Evolutionary conservation across 2,113 vertebrate species (phyloP), one percentile per base, ranked within the genome.

Genomic region (Pyrgilauda ruficollis): DNA sequence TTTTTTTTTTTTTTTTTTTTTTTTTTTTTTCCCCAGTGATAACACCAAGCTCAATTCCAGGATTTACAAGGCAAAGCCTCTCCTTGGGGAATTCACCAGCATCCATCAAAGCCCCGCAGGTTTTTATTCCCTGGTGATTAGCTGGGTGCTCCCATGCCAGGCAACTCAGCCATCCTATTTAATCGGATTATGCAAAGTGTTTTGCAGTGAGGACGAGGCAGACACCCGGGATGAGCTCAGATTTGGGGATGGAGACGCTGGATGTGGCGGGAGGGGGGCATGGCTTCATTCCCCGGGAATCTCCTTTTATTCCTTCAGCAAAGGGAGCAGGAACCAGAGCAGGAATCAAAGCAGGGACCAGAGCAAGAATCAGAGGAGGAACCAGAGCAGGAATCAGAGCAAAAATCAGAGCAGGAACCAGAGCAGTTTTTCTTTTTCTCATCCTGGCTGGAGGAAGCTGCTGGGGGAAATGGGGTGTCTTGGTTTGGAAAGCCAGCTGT

Each of bases 371-470:
- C 19, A 22, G 33, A 56, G 37, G n/a, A 37, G 56, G 26, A 37
- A 49, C 7, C 2, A 0, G 22, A 22, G 44, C n/a, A n/a, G n/a
- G n/a, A n/a, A n/a, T n/a, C n/a, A n/a, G n/a, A n/a, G n/a, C n/a
- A n/a, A n/a, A n/a, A n/a, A 37, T 37, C 2, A 0, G 22, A 22
- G 44, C 0, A 21, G 1, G 53, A 13, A 33, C 1, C 19, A 22
- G 55, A 56, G 55, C 20, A n/a, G 56, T 9, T 55, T 37, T 61
- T 14, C 7, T 24, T 23, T 21, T 23, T 8, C 9, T 24, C 4
- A 1, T n/a, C 30, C 55, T 11, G 52, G 27, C 10, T 28, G 58
- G 13, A 27, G 33, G 84, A 55, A 27, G 62, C 9, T 6, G 75
- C 75, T 2, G 4, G 33, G 30, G 55, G 47, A 41, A 21, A 7